Conservation (phyloP, 2,113 vertebrate genomes). For the Brachypteracias leptosomus region DNA sequence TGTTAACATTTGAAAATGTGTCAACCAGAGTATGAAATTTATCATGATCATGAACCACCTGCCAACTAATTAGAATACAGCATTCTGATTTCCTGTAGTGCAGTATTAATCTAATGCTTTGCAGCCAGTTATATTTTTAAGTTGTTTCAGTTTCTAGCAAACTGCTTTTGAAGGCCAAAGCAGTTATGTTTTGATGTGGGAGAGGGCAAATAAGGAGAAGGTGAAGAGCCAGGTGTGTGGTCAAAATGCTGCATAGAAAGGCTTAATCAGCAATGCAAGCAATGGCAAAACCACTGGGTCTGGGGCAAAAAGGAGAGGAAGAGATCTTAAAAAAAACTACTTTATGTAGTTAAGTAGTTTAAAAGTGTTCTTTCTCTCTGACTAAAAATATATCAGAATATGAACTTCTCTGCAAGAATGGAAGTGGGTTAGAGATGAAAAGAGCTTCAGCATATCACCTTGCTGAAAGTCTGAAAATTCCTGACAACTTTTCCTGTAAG, state of each 20-base stretch:
- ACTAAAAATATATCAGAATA: neutral
- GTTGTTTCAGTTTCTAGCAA: slow-evolving; percentile 32
- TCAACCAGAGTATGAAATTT: slow-evolving; percentile 71
- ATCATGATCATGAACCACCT: slow-evolving; percentile 69
- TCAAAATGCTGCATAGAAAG: neutral
- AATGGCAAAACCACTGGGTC: neutral
- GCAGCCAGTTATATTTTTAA: slow-evolving; percentile 48
- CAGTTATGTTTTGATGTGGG: slow-evolving; percentile 15
- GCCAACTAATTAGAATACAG: slow-evolving; percentile 72
- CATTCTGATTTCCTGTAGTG: slow-evolving; percentile 56
- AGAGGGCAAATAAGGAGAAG: neutral
- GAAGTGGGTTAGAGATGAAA: neutral
- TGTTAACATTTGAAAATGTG: slow-evolving; percentile 80
- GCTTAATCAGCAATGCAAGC: neutral
- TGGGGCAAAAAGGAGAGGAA: neutral
- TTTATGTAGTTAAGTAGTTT: neutral
- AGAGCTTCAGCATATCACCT: neutral
- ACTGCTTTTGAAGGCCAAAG: slow-evolving; percentile 31
- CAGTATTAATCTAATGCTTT: slow-evolving; percentile 46
- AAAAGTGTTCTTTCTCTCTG: neutral
- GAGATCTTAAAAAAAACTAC: neutral
- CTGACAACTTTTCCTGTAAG: fast-evolving
- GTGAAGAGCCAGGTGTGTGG: neutral
- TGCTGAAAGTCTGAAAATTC: neutral
- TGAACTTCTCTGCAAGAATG: neutral